Conservation (phyloP, 2,888 invertebrate species). For the Orthosia gothica region DNA sequence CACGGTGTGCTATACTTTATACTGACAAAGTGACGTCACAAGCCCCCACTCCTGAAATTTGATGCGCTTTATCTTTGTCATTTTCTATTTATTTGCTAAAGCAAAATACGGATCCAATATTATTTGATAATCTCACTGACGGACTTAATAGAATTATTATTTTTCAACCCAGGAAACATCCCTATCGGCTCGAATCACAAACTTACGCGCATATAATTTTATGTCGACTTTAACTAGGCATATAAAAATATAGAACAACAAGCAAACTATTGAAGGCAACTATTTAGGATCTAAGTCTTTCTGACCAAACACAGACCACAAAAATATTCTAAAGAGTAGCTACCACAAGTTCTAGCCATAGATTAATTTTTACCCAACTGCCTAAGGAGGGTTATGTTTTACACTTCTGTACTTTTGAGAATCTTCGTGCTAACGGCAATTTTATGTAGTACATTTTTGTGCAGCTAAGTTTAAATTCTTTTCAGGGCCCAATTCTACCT, state of each 20-base stretch:
- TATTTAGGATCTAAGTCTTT: conserved; percentile 25
- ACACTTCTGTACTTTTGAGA: conserved; percentile 8
- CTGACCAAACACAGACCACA: conserved; percentile 51
- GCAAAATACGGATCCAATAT: too few relatives aligned
- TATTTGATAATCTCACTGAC: too few relatives aligned
- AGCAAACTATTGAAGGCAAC: conserved; percentile 11
- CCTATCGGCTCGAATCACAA: not conserved
- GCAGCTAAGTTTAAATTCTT: conserved; percentile 19
- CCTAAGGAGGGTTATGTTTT: not conserved
- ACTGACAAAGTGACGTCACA: too few relatives aligned
- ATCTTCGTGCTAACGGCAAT: conserved; percentile 11
- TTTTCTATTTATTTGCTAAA: too few relatives aligned
- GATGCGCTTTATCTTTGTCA: too few relatives aligned
- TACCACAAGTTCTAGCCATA: conserved; percentile 29
- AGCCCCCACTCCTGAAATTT: too few relatives aligned
- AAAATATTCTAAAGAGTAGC: conserved; percentile 13
- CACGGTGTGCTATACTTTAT: too few relatives aligned
- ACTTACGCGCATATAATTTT: not conserved
- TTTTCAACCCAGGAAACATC: too few relatives aligned
- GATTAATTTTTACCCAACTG: not conserved
- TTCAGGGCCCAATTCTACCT: not conserved
- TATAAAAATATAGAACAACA: conserved; percentile 1
- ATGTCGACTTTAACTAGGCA: not conserved
- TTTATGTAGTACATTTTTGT: not conserved
- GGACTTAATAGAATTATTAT: too few relatives aligned